Base-by-base conservation (phyloP, 2,113 vertebrate genomes). In the Vombatus ursinus region DNA sequence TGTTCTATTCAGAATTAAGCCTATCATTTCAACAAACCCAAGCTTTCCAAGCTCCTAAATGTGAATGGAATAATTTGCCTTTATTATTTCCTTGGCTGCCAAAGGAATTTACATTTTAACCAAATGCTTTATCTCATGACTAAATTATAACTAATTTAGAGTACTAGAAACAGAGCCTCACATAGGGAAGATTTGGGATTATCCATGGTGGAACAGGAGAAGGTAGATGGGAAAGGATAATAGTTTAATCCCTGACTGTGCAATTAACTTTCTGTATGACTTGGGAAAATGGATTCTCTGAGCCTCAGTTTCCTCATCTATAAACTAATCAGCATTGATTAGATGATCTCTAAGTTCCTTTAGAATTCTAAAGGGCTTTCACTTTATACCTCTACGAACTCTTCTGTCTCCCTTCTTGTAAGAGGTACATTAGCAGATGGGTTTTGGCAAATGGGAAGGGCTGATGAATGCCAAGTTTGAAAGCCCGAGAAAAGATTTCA, bases 401-500 rank as follows among this genome's bases (percentile, higher is more conserved):
- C 50, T 94, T 91, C 92, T 26, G 53, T 57, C 92, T 37, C 90
- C 93, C 54, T 48, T 44, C 57, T 52, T n/a, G 61, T 61, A 95
- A 53, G 94, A 96, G 93, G 96, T 96, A 95, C 95, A 97, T 96
- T 51, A 96, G n/a, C n/a, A n/a, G n/a, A n/a, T n/a, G n/a, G n/a
- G 2, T 93, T 94, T 94, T 97, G 95, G 90, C 96, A 98, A 98
- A 97, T 97, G 95, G 95, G 93, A 97, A 97, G 95, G 96, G 95
- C 92, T 96, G 91, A 97, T 94, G 91, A 95, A 95, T 97, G 91
- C 97, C 97, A 90, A 96, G 57, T 96, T 98, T 96, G 96, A 97
- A 97, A 97, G 97, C 96, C 96, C 96, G 94, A 97, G 95, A 98
- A 97, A 97, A 97, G 93, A 93, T 44, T 93, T 96, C 95, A 77